These are phyloP conservation scores for Babylonia areolata DNA, from an alignment of 1,140 invertebrate genomes.

Conservation along the genomic window DNA sequence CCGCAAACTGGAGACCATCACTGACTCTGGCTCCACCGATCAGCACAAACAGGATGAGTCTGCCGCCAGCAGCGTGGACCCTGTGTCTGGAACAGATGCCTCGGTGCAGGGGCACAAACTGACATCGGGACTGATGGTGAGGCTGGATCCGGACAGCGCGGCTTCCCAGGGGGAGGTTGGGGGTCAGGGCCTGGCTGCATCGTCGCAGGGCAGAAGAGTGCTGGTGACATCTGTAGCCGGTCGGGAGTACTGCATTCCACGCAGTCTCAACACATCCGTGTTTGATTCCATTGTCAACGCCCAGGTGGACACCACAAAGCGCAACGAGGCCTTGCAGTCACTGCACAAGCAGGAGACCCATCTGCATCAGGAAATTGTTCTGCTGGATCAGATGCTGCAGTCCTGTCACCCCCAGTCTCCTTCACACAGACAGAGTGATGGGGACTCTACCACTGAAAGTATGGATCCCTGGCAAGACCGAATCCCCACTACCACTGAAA, in stretches of 20 bases:
- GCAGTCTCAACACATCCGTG: constrained; percentile 26
- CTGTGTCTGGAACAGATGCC: neutral
- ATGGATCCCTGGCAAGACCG: constrained; percentile 23
- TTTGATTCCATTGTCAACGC: constrained; percentile 37
- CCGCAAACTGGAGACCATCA: constrained; percentile 4
- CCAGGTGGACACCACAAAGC: constrained; percentile 38
- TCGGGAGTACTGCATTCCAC: constrained; percentile 27
- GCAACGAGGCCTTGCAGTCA: constrained; percentile 56
- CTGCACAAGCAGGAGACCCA: constrained; percentile 62
- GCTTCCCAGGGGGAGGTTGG: neutral
- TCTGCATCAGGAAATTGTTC: constrained; percentile 65
- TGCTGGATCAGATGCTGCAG: constrained; percentile 70
- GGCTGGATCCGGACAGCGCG: neutral
- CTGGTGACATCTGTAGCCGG: constrained; percentile 23
- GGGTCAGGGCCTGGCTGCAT: neutral
- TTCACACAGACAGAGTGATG: neutral
- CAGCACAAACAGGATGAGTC: neutral
- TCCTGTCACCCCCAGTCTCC: constrained; percentile 37
- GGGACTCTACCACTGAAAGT: neutral
- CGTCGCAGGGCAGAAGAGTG: neutral
- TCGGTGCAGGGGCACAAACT: neutral
- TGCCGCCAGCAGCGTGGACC: neutral
- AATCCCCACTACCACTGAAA: constrained; percentile 1
- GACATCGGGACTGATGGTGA: neutral
- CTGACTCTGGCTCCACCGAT: neutral